These are phyloP conservation scores for Vespertilio murinus DNA, from an alignment of 2,797 vertebrate genomes.

Conservation along the genomic window DNA sequence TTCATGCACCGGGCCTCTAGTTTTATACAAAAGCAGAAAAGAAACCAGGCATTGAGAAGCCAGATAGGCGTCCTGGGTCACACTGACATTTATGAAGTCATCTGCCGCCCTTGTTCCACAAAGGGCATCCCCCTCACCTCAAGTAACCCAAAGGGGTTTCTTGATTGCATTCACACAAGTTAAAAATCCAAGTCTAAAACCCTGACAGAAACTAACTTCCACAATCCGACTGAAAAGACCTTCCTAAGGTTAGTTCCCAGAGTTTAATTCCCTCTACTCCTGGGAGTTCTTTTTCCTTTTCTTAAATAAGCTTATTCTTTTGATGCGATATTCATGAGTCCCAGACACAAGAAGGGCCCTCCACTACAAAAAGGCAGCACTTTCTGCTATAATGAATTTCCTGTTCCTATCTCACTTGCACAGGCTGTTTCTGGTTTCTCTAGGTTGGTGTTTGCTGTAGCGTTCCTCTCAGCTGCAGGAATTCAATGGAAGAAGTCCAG, in stretches of 20 bases:
- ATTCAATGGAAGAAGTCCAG: background rate
- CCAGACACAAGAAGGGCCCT: conserved; percentile 50
- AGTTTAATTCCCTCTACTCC: conserved; percentile 63
- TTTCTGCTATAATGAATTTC: conserved; percentile 49
- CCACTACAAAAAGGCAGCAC: conserved; percentile 6
- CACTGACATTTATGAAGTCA: background rate
- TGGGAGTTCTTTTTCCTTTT: conserved; percentile 49
- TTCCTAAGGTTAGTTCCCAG: conserved; percentile 62
- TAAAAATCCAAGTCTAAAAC: conserved; percentile 49
- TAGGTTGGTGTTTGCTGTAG: background rate
- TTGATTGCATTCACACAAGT: conserved; percentile 53
- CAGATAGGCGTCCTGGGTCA: background rate
- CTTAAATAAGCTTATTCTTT: conserved; percentile 63
- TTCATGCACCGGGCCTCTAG: too few species aligned
- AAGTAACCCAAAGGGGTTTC: conserved; percentile 26
- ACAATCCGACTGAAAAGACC: conserved; percentile 59
- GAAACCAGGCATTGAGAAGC: background rate
- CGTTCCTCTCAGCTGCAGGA: background rate
- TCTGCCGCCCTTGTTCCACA: background rate
- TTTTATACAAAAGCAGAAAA: background rate
- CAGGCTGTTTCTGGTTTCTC: background rate
- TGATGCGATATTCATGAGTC: conserved; percentile 70
- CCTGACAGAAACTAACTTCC: conserved; percentile 41
- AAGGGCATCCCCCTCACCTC: conserved; percentile 23
- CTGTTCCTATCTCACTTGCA: background rate